Evolutionary conservation across 2,888 invertebrate genomes (phyloP), one percentile per base, ranked within the genome.

Genomic region (Magallana nippona): DNA sequence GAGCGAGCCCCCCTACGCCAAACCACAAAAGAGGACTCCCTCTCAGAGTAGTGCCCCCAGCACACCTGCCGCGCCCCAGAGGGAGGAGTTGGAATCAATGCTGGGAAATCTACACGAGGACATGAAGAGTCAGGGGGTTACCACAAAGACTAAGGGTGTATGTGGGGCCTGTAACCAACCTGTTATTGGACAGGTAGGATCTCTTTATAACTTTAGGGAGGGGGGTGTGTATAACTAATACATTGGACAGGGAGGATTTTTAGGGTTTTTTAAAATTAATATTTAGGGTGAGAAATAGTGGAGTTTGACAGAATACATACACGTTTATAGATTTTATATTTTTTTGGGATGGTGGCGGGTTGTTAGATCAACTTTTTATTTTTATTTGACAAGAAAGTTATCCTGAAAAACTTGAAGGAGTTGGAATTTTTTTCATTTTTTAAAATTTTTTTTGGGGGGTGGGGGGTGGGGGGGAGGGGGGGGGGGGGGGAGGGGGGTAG

Each of bases 111-210:
- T 95, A 86, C 98, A 98, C 94, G 97, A 97, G 94, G 98, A 99
- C 96, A 98, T 99, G 98, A 98, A 97, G 95, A 97, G 98, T 94
- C 99, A 99, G 96, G 99, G 99, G 95, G 98, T 99, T 88, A 98
- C 97, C 95, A 99, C 99, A 88, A 98, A 98, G 92, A 98, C 99
- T 94, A 99, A 99, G 95, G 99, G 99, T 93, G 98, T 98, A 95
- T 99, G 99, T 96, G 98, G 96, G 94, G 98, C 98, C 90, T 99
- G 99, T 96, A 98, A 98, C 95, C 99, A 99, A 93, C 98, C 99
- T 89, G 99, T 99, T 95, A 98, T 99, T 86, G 99, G 99, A 91
- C 98, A 99, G 96, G 96, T 96, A 89, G 85, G 92, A 32, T 44
- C 8, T 44, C 44, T 44, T 3, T 44, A 44, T 44, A 44, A 44